Conservation (phyloP, 2,113 vertebrate genomes). For the Elephantulus edwardii region DNA sequence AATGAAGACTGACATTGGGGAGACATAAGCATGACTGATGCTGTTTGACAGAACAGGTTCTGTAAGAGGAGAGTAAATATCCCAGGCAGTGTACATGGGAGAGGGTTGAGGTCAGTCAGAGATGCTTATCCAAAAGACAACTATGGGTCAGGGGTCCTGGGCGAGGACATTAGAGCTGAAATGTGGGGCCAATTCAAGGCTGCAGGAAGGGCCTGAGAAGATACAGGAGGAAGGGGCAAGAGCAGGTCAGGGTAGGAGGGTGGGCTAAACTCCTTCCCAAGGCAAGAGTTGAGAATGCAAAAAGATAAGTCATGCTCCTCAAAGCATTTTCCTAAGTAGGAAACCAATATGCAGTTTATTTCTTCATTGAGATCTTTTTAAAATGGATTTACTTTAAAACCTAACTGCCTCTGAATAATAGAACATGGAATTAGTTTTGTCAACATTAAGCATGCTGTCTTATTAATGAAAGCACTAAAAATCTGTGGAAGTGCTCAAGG, state of each 20-base stretch:
- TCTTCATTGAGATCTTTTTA: not conserved
- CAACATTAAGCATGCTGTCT: not conserved
- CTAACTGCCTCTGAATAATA: not conserved
- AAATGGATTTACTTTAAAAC: too few relatives aligned
- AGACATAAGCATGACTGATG: slow-evolving; percentile 27
- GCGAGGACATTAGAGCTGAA: not conserved
- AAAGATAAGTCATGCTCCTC: fast-evolving
- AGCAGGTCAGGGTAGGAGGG: too few relatives aligned
- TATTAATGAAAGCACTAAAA: not conserved
- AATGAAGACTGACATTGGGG: slow-evolving; percentile 42
- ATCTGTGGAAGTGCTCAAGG: not conserved
- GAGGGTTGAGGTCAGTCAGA: slow-evolving; percentile 18
- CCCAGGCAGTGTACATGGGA: not conserved
- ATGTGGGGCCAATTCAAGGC: not conserved
- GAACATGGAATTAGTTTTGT: not conserved
- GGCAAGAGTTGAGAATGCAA: fast-evolving
- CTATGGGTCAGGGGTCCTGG: not conserved
- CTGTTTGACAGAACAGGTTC: slow-evolving; percentile 37
- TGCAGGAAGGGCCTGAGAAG: not conserved
- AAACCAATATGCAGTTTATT: fast-evolving
- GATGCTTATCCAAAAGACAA: not conserved
- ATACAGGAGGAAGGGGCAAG: not conserved
- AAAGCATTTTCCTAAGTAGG: not conserved
- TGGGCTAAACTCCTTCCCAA: not conserved
- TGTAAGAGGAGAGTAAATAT: not conserved